A percentile compares a stretch with the other conserved stretches of the same genome.
Evolutionary conservation across 2,797 vertebrate species (phyloP).

Genomic region (Rhodeus uyekii): DNA sequence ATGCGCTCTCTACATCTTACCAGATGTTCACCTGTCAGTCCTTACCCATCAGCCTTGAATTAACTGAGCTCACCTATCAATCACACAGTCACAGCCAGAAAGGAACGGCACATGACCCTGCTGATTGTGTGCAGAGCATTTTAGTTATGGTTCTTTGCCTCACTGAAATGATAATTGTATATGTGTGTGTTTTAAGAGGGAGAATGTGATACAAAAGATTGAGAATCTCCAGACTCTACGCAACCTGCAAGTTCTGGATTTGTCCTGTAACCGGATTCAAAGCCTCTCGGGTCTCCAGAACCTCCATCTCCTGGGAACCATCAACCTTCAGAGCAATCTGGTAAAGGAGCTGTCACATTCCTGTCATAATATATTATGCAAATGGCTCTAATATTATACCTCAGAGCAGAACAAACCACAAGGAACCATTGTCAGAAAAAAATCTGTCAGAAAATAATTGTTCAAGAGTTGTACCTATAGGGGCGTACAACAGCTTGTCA

Average conservation of each 20-base stretch:
- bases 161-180: neutral
- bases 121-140: slow-evolving; percentile 47
- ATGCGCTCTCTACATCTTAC: slow-evolving; percentile 61
- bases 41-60: slow-evolving; percentile 64
- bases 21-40: slow-evolving; percentile 75
- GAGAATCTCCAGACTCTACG: slow-evolving; percentile 79
- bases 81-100: slow-evolving; percentile 49
- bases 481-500: neutral
- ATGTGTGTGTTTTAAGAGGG: slow-evolving; percentile 72
- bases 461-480: neutral
- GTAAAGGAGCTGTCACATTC: slow-evolving; percentile 64
- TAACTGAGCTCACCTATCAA: slow-evolving; percentile 61
- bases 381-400: neutral
- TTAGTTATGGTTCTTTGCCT: slow-evolving; percentile 33
- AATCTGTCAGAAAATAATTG: neutral
- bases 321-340: slow-evolving; percentile 88
- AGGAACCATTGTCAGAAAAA: neutral
- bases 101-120: neutral
- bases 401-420: neutral
- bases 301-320: slow-evolving; percentile 76
- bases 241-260: slow-evolving; percentile 80
- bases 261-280: slow-evolving; percentile 86
- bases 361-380: slow-evolving; percentile 17
- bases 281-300: slow-evolving; percentile 83
- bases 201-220: slow-evolving; percentile 82